Percentiles rank a stretch among this genome's conserved stretches.
Evolutionary conservation across 2,888 invertebrate genomes (phyloP).

Genomic region (Dione vanillae): DNA sequence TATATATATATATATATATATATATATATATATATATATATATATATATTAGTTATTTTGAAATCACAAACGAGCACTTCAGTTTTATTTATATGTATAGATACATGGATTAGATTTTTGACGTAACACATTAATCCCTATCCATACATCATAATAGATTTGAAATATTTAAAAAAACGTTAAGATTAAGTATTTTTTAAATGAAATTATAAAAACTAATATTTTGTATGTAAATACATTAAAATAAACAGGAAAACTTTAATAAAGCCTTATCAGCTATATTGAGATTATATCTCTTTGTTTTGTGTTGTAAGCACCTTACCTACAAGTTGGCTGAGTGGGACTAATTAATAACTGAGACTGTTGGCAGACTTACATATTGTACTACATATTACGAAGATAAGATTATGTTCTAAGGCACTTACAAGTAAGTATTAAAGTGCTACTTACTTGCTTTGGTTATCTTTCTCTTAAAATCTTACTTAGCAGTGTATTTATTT

Average conservation of each 20-base stretch:
- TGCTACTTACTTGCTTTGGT: not conserved
- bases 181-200: no score
- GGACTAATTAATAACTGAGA: constrained; percentile 28
- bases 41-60: no score
- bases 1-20: no score
- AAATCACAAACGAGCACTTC: no score
- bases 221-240: not conserved
- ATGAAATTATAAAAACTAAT: no score
- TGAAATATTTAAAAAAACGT: no score
- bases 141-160: no score
- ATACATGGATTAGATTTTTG: no score
- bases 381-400: constrained; percentile 8
- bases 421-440: not conserved
- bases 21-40: no score
- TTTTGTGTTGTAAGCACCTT: constrained; percentile 30
- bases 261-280: constrained; percentile 1
- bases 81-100: no score
- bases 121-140: no score
- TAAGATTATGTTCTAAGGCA: constrained; percentile 16
- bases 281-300: constrained; percentile 26
- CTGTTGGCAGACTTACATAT: constrained; percentile 1
- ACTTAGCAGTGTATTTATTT: not conserved
- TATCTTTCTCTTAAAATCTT: not conserved
- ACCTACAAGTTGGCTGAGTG: constrained; percentile 23
- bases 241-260: constrained; percentile 13